Evolutionary conservation across 2,113 vertebrate species (phyloP).

Genomic region (Strigops habroptila): DNA sequence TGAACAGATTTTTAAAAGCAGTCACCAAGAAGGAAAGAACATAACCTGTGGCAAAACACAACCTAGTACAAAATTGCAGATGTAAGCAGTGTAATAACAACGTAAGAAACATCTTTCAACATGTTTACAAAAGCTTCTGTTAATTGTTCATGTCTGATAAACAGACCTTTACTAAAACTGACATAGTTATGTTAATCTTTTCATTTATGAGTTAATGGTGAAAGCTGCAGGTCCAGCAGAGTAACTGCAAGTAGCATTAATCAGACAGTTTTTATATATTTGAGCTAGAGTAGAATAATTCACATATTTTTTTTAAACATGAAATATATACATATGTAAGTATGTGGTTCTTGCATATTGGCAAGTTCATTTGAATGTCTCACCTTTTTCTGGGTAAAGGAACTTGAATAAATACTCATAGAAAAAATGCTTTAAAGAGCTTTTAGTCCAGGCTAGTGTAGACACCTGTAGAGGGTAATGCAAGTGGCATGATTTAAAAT

Average conservation of each 20-base stretch:
- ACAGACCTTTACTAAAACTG: background rate
- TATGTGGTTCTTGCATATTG: background rate
- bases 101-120: background rate
- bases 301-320: background rate
- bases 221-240: background rate
- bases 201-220: background rate
- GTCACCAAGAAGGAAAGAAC: background rate
- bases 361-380: background rate
- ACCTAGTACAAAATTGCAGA: background rate
- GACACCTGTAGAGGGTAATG: background rate
- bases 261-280: background rate
- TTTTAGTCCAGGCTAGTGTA: background rate
- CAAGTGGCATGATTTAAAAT: background rate
- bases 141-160: background rate
- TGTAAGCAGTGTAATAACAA: background rate
- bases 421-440: background rate
- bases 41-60: background rate
- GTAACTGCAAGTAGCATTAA: background rate
- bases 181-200: background rate
- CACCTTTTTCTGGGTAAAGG: background rate
- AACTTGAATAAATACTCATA: background rate
- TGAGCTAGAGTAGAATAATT: background rate
- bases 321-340: background rate
- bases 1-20: background rate
- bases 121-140: slow-evolving; percentile 6